Conservation (phyloP, 2,888 invertebrate species). For the Melanchra persicariae region DNA sequence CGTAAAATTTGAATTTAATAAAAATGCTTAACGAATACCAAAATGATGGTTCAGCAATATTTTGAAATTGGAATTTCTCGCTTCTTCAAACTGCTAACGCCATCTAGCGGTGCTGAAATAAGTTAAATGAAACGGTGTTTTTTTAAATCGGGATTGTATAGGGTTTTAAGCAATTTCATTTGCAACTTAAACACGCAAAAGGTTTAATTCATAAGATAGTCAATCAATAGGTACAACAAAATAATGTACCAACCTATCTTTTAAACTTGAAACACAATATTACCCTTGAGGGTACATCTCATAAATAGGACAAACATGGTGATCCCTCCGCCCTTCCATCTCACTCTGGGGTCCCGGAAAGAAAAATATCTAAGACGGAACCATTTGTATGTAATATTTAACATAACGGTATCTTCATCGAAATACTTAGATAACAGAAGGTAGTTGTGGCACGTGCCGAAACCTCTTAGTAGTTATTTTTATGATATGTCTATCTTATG, state of each 20-base stretch:
- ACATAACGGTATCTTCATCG: conserved; percentile 48
- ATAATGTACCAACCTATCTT: conserved; percentile 8
- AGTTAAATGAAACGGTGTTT: background rate
- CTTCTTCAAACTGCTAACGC: conserved; percentile 28
- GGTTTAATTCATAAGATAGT: background rate
- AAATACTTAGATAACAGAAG: background rate
- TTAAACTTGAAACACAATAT: conserved; percentile 35
- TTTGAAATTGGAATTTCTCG: conserved; percentile 15
- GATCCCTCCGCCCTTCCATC: conserved; percentile 57
- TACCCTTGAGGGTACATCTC: conserved; percentile 59
- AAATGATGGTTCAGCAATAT: conserved; percentile 23
- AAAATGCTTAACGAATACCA: conserved; percentile 11
- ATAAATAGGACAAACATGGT: conserved; percentile 63
- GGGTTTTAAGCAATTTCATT: background rate
- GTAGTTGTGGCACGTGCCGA: background rate
- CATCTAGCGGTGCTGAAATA: conserved; percentile 50
- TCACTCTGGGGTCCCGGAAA: conserved; percentile 51
- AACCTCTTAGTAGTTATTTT: background rate
- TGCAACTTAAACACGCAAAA: too few relatives aligned
- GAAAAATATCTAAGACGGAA: conserved; percentile 64
- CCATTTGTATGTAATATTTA: conserved; percentile 71
- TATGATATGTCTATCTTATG: background rate
- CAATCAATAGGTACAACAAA: conserved; percentile 8
- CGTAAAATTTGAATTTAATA: background rate
- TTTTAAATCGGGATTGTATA: background rate